Evolutionary conservation across 2,888 invertebrate species (phyloP).

Genomic region (Polymixis lichenea): DNA sequence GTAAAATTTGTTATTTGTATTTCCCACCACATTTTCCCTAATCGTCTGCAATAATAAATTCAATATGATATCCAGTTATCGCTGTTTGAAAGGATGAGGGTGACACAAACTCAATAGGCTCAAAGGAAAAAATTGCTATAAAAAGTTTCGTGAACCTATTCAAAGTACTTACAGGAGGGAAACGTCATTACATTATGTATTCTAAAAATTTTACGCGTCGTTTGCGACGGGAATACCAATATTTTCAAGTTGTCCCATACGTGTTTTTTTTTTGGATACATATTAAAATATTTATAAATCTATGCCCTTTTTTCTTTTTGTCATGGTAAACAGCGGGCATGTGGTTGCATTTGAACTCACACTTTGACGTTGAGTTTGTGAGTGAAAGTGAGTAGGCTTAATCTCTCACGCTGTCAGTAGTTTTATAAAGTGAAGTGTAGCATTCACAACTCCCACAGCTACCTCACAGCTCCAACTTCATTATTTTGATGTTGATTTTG

Average conservation of each 20-base stretch:
- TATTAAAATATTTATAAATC: constrained; percentile 26
- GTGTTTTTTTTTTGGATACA: constrained; percentile 53
- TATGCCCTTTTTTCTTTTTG: background rate
- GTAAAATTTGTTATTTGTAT: background rate
- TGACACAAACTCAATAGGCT: background rate
- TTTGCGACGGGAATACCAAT: constrained; percentile 66
- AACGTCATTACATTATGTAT: constrained; percentile 71
- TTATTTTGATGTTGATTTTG: constrained; percentile 14
- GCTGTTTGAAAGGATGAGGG: constrained; percentile 39
- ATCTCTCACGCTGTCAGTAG: constrained; percentile 1
- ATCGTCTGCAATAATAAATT: constrained; percentile 38
- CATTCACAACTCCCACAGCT: constrained; percentile 19
- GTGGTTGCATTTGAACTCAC: background rate
- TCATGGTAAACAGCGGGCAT: background rate
- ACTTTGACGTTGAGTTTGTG: constrained; percentile 1
- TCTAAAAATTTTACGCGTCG: constrained; percentile 69
- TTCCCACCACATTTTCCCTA: constrained; percentile 23
- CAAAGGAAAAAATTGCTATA: constrained; percentile 31
- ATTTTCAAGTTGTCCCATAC: constrained; percentile 60
- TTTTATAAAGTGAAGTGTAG: constrained; percentile 8
- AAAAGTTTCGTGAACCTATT: constrained; percentile 36
- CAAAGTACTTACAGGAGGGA: constrained; percentile 37
- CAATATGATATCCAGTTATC: constrained; percentile 31
- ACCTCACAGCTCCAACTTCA: constrained; percentile 15
- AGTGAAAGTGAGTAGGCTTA: constrained; percentile 11